Base-by-base conservation (phyloP, 2,797 vertebrate species). In the Etheostoma nigrum region DNA sequence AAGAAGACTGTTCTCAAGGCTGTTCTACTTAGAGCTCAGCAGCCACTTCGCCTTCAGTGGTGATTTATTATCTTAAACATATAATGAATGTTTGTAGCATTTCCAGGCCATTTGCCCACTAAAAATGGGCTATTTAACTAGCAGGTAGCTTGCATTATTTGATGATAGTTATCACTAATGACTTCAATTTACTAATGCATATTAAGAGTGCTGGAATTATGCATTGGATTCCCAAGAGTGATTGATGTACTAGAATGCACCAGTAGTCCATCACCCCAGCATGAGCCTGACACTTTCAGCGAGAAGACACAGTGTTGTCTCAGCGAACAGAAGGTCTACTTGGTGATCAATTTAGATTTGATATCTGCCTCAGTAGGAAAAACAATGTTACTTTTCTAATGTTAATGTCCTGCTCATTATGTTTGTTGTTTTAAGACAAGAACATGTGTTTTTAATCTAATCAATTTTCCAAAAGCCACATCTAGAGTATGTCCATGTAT, bases 121-220 rank as follows among this genome's bases (percentile, higher is more conserved):
- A 63, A 83, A 78, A 78, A 79, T 10, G 60, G 48, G 49, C 79
- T 74, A 64, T 74, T 83, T 74, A 78, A 81, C 59, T n/a, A 74
- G 79, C 77, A 78, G 79, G 78, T 74, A 81, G 74, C 2, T 6
- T 14, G 52, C 72, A 66, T 66, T 75, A 74, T 75, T 80, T 76
- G 74, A 81, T 77, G 78, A 83, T 75, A 75, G 75, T 78, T 82
- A 88, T 89, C 73, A 88, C 86, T 86, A 87, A 89, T 86, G 57
- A 85, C 87, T 76, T 68, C n/a, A 74, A 81, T 81, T 79, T 85
- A 85, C 67, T 21, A 36, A 19, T 18, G 36, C 71, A 54, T 78
- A 74, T 78, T 75, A 72, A 77, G 62, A 27, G 52, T 2, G 68
- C 42, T 70, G 67, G 71, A 81, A 75, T 82, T 62, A 76, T 83